Evolutionary conservation across 2,888 invertebrate species (phyloP).

Genomic region (Macroteleia sp.): DNA sequence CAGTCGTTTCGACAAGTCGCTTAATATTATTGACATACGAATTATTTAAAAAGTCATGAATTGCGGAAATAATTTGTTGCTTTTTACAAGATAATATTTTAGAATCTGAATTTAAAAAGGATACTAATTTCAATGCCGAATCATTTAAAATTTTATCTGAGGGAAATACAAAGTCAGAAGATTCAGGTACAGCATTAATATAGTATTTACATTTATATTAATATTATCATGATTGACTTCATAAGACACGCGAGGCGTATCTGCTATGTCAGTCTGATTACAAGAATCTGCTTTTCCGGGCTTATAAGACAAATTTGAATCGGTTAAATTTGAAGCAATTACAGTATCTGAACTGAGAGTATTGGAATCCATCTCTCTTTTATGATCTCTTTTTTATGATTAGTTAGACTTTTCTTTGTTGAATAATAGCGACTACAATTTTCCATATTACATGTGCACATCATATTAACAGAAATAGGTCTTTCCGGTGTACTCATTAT

Average conservation of each 20-base stretch:
- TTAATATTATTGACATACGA: conserved; percentile 6
- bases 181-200: background rate
- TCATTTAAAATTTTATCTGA: background rate
- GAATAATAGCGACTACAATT: conserved; percentile 11
- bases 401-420: background rate
- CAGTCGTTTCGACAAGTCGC: background rate
- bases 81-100: background rate
- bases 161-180: background rate
- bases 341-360: background rate
- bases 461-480: too few species aligned
- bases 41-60: conserved; percentile 4
- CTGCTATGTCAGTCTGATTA: background rate
- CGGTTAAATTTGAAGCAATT: background rate
- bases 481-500: too few species aligned
- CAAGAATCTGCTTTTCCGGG: background rate
- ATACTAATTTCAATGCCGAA: conserved; percentile 1
- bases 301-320: background rate
- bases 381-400: background rate
- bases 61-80: background rate
- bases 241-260: background rate
- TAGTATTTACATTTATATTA: background rate
- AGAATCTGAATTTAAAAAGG: background rate
- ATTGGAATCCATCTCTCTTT: background rate
- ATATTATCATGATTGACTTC: background rate
- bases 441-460: background rate